Base-by-base conservation (phyloP, 2,888 invertebrate genomes). In the Drosophila borborema region DNA sequence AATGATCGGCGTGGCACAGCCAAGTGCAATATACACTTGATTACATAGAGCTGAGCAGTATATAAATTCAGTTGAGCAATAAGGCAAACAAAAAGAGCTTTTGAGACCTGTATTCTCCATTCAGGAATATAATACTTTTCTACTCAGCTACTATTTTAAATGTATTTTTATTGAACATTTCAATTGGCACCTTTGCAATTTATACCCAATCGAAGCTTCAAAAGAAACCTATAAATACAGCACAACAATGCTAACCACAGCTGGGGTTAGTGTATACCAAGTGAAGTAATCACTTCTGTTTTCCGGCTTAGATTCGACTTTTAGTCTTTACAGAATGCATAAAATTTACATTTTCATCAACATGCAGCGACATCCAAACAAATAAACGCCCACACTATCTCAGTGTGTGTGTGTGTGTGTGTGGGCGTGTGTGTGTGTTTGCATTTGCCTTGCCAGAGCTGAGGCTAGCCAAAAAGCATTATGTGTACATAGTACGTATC, bases 321-420 rank as follows among this genome's bases (percentile, higher is more conserved):
- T 59, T 49, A 46, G 63, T 61, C 62, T 59, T 74, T 64, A 55
- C 48, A 45, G 62, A 85, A 89, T 90, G 89, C 81, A 81, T 81
- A 72, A 75, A 77, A 90, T 86, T 90, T 86, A 84, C 90, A 90
- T 90, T 90, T 89, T 86, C 80, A 89, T 86, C 85, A 77, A 72
- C 76, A 75, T 66, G 77, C 72, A 77, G 69, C 68, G 60, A 53
- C 67, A 77, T 62, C 64, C 62, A 65, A 69, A 72, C 85, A 81
- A 74, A 81, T 72, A 78, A 75, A 68, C 69, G 59, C 65, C 61
- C 70, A 71, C 67, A 54, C 55, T 41, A 9, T 43, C 20, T 6
- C 43, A 43, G 54, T 55, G 16, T 34, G 23, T 31, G 46, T 16
- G 54, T 55, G 16, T 34, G 23, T 31, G 46, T 16, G 49, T 51